These are phyloP conservation scores for Dinocampus coccinellae DNA, from an alignment of 2,888 invertebrate species.

Conservation along the genomic window DNA sequence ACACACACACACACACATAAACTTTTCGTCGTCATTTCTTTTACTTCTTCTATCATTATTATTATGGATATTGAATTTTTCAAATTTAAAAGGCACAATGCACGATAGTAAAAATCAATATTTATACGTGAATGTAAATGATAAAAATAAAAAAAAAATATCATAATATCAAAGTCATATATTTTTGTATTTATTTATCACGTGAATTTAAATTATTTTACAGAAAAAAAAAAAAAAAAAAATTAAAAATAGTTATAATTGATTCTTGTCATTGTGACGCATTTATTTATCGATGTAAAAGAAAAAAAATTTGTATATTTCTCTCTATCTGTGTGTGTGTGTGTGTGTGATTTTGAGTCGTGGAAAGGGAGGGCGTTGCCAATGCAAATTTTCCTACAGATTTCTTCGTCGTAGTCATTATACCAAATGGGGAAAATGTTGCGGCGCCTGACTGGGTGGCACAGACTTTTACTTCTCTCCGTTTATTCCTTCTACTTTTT, in stretches of 20 bases:
- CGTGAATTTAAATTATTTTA: too few relatives aligned
- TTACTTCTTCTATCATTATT: too few relatives aligned
- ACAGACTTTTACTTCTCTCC: conserved; percentile 18
- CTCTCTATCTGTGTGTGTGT: neutral
- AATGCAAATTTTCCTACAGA: conserved; percentile 37
- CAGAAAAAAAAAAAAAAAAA: neutral
- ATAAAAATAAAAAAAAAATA: too few relatives aligned
- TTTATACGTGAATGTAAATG: too few relatives aligned
- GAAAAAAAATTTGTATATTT: neutral
- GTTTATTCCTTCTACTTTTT: neutral
- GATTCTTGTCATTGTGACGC: too few relatives aligned
- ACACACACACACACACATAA: neutral
- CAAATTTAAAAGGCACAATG: too few relatives aligned
- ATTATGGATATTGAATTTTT: too few relatives aligned
- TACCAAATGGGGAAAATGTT: conserved; percentile 15
- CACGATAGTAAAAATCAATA: too few relatives aligned
- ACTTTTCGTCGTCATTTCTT: too few relatives aligned
- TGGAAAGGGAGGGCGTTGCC: conserved; percentile 20
- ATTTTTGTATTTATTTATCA: too few relatives aligned
- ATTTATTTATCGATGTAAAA: too few relatives aligned
- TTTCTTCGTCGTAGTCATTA: conserved; percentile 24
- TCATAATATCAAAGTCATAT: too few relatives aligned
- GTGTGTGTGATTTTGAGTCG: neutral
- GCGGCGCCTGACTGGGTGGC: conserved; percentile 19
- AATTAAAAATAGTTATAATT: conserved; percentile 9